Base-by-base conservation (phyloP, 2,797 vertebrate species). In the Hippoglossus hippoglossus region DNA sequence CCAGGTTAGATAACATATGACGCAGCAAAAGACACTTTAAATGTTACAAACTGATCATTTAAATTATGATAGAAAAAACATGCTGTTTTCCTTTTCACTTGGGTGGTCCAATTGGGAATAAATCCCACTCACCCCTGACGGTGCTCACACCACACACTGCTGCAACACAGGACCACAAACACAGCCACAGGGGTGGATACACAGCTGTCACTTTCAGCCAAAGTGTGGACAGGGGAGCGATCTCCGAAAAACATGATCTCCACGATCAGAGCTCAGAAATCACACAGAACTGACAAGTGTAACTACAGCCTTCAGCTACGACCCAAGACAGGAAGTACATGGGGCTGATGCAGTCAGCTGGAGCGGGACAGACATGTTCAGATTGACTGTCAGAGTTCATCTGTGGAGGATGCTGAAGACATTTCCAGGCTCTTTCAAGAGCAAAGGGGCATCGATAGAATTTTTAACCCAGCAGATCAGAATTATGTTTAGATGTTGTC, bases 1-100 rank as follows among this genome's bases (percentile, higher is more conserved):
- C 90, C 98, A 99, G 97, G 98, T 99, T 95, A 95, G 94, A 90
- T 18, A 51, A 10, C 44, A 19, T 19, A 11, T 22, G 34, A 58
- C 34, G 0, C 34, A 5, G 11, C 6, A 18, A 19, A 11, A 19
- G 16, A 4, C 18, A 31, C 26, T 9, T 31, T 63, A 19, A 36
- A 41, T 53, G 10, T 49, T 34, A 19, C 31, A 51, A 31, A 31
- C 28, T 31, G 28, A 31, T 31, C 28, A 31, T 7, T 31, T 24
- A 2, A 24, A 24, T 24, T 24, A 24, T 24, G 4, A 58, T 21
- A 9, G 28, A 13, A 56, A 68, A 57, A 53, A 68, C 19, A 63
- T 2, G 22, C 25, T 6, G 13, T 67, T 58, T 83, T 80, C 6
- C 11, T 59, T 69, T 63, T 66, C 56, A 59, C 75, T 44, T 26